phyloP scores from a whole-genome alignment of 2,113 vertebrate genomes.

The Xyrauchen texanus region DNA sequence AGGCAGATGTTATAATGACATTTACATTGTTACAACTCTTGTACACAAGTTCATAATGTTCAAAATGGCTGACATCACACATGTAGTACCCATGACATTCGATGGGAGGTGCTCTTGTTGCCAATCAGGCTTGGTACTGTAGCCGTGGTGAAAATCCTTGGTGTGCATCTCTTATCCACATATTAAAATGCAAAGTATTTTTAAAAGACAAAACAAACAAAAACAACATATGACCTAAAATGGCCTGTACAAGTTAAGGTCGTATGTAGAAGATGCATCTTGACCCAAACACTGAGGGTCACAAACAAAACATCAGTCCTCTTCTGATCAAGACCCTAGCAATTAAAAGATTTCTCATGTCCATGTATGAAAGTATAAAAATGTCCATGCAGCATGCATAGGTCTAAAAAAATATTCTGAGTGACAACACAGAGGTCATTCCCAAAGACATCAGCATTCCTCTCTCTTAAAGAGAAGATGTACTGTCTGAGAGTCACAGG shows the following conservation, averaged over 20 bases:
- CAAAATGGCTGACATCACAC: constrained; percentile 23
- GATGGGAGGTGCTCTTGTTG: constrained; percentile 43
- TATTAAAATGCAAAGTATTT: constrained; percentile 46
- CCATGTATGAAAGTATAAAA: constrained; percentile 62
- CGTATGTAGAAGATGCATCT: not conserved
- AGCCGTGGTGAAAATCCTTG: constrained; percentile 33
- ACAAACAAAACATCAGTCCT: constrained; percentile 38
- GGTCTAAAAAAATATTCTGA: constrained; percentile 56
- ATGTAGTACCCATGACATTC: constrained; percentile 22
- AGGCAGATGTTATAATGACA: not conserved
- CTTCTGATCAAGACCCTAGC: constrained; percentile 54
- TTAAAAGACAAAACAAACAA: constrained; percentile 43
- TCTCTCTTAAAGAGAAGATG: constrained; percentile 17
- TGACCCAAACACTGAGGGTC: constrained; percentile 28
- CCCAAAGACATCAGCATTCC: not conserved
- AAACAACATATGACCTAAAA: constrained; percentile 39
- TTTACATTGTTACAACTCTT: constrained; percentile 1
- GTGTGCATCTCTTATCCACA: constrained; percentile 38
- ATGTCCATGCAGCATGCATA: constrained; percentile 79
- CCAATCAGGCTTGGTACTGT: not conserved
- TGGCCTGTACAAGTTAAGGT: constrained; percentile 22
- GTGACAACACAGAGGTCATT: not conserved
- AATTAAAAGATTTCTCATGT: constrained; percentile 63
- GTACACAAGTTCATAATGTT: constrained; percentile 3
- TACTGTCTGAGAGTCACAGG: constrained; percentile 16